Evolutionary conservation across 2,797 vertebrate species (phyloP).

Genomic region (Argya squamiceps): DNA sequence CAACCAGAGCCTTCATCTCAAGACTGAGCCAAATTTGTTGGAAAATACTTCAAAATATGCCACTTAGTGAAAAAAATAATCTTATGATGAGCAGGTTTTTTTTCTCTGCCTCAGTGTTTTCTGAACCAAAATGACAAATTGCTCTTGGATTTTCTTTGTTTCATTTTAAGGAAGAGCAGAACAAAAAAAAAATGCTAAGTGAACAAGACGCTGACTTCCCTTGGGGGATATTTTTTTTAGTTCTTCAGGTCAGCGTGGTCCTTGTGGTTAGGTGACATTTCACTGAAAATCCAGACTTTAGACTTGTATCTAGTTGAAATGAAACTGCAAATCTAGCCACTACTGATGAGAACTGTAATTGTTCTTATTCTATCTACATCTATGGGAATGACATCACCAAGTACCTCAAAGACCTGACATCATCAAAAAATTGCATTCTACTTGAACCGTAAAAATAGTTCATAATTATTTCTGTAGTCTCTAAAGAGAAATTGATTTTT

Average conservation of each 20-base stretch:
- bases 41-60: background rate
- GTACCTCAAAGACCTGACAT: background rate
- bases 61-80: background rate
- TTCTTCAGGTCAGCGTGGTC: background rate
- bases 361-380: background rate
- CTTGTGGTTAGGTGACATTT: background rate
- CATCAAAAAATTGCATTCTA: constrained; percentile 5
- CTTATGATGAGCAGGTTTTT: background rate
- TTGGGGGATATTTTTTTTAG: background rate
- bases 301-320: background rate
- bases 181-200: background rate
- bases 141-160: background rate
- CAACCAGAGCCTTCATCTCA: accelerated
- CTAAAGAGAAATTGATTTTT: constrained; percentile 35
- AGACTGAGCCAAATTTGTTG: background rate
- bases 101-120: background rate
- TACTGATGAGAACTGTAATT: background rate
- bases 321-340: background rate
- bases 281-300: background rate
- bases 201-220: background rate
- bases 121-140: background rate
- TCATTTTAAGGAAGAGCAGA: background rate
- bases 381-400: background rate
- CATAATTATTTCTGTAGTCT: constrained; percentile 2
- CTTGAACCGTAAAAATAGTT: constrained; percentile 6